Base-by-base conservation (phyloP, 2,888 invertebrate genomes). In the Parnassius mnemosyne region DNA sequence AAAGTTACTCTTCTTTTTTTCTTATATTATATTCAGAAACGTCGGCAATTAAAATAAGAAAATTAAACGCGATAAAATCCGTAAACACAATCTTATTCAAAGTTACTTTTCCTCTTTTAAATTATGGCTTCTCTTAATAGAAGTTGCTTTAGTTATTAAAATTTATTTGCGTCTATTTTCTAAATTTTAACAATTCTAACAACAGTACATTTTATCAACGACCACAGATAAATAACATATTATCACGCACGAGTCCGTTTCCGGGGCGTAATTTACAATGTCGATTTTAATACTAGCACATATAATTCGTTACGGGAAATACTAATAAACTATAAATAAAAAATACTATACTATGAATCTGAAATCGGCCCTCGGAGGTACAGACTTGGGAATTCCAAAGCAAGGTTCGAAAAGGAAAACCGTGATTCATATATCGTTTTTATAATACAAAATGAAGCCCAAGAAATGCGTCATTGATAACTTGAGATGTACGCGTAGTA, bases 301-400 rank as follows among this genome's bases (percentile, higher is more conserved):
- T 16, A 53, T 55, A 47, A 55, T 61, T 53, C 41, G 43, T 57
- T 57, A 43, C 41, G 10, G 44, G 10, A 59, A 52, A 20, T 20
- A 20, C 20, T 20, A 20, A 20, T 20, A 20, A 20, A 20, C 2
- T 20, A 20, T 20, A 20, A 2, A 47, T 16, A 43, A 51, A 12
- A 47, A 63, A 57, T 62, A 25, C 61, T 67, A 62, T 71, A 71
- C 69, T 73, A 69, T 69, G 69, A 77, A 77, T 73, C 75, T 74
- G 75, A 77, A 78, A 79, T 77, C 69, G 75, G 77, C 70, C 73
- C 76, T 73, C 69, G 61, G 56, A 64, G 74, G 68, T 69, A n/a
- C 70, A 69, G 64, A 65, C 77, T 75, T 82, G 83, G 80, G 81
- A 83, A 82, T 68, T 72, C 76, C 80, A 79, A 74, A 68, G 68